phyloP scores from a whole-genome alignment of 2,113 vertebrate species.

The Oophaga pumilio region DNA sequence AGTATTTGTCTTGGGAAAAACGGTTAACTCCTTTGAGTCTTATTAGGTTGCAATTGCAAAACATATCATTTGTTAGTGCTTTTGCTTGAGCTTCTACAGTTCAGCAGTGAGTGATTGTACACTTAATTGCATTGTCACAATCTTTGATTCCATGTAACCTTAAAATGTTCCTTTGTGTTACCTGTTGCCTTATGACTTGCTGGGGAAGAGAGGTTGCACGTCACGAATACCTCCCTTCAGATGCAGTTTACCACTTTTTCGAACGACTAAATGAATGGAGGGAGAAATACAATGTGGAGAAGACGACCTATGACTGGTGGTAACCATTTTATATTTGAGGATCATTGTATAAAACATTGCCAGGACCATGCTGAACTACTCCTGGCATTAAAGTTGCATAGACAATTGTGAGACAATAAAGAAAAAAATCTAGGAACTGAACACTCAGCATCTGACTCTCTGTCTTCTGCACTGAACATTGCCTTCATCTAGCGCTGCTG shows the following conservation, averaged over 20 bases:
- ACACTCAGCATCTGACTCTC: not conserved
- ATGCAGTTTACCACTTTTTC: not conserved
- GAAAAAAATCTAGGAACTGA: not conserved
- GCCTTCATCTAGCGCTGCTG: not conserved
- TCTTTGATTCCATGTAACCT: not conserved
- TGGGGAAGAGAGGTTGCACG: not conserved
- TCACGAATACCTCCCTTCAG: not conserved
- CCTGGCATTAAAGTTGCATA: not conserved
- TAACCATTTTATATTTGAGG: not conserved
- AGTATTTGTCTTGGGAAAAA: not conserved
- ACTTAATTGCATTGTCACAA: not conserved
- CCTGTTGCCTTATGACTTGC: constrained; percentile 27
- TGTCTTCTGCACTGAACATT: not conserved
- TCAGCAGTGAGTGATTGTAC: not conserved
- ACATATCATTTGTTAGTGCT: not conserved
- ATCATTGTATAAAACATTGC: not conserved
- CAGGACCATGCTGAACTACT: not conserved
- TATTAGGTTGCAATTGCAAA: not conserved
- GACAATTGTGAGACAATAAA: not conserved
- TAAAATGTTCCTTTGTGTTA: not conserved
- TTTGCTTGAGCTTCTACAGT: not conserved
- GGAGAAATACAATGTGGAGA: not conserved
- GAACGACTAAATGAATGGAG: not conserved
- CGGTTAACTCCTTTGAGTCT: not conserved
- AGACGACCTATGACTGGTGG: not conserved